Evolutionary conservation across 2,797 vertebrate species (phyloP).

Genomic region (Takifugu ocellatus): DNA sequence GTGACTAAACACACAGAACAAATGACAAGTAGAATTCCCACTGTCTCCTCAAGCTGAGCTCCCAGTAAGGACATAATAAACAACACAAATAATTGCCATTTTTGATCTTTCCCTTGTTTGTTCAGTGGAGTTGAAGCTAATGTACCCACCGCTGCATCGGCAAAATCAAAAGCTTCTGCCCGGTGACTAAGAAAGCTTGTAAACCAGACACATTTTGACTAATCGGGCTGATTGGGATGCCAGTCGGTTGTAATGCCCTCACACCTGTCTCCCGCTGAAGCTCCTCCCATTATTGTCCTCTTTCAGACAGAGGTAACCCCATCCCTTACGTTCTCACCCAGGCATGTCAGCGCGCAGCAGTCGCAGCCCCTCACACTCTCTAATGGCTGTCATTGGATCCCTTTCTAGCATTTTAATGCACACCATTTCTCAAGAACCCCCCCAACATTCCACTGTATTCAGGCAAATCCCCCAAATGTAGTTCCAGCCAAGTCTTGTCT

Average conservation of each 20-base stretch:
- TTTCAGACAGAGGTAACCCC: conserved; percentile 44
- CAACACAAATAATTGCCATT: conserved; percentile 27
- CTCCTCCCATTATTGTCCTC: conserved; percentile 15
- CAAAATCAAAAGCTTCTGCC: neutral
- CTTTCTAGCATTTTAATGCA: conserved; percentile 33
- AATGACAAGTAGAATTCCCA: conserved; percentile 36
- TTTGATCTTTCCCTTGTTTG: conserved; percentile 21
- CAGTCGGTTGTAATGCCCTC: conserved; percentile 13
- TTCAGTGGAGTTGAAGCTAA: neutral
- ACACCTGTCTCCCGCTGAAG: conserved; percentile 43
- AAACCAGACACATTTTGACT: no score
- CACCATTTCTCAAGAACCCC: conserved; percentile 13
- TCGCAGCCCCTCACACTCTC: conserved; percentile 41
- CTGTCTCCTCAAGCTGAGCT: conserved; percentile 17
- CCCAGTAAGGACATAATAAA: conserved; percentile 41
- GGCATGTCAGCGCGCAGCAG: conserved; percentile 37
- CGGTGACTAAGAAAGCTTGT: no score
- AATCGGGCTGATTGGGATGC: no score
- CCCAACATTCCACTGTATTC: neutral
- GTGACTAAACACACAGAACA: conserved; percentile 22
- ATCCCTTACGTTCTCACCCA: conserved; percentile 45
- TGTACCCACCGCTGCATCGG: neutral
- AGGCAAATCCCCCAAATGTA: conserved; percentile 12
- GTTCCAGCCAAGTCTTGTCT: conserved; percentile 18
- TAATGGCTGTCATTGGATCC: conserved; percentile 57